These are phyloP conservation scores for Drosophila sordidapex DNA, from an alignment of 2,888 invertebrate genomes.

Conservation along the genomic window DNA sequence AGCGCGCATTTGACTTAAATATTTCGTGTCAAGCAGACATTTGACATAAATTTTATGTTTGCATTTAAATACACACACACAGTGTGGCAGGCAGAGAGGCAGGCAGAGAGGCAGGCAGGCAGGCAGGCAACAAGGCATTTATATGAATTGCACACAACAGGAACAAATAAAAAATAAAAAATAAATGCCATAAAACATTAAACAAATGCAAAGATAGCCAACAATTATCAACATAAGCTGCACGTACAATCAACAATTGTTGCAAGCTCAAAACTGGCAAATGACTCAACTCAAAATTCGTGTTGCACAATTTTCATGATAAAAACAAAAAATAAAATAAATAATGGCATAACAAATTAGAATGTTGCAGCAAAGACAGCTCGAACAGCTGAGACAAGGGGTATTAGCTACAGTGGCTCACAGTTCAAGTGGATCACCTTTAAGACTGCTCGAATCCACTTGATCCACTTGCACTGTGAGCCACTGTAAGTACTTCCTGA, in stretches of 20 bases:
- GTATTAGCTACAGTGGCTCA: no score
- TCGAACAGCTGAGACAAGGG: not conserved
- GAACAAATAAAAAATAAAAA: conserved; percentile 30
- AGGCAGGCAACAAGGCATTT: conserved; percentile 38
- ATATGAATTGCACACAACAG: conserved; percentile 49
- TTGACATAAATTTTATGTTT: conserved; percentile 83
- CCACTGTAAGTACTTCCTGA: not conserved
- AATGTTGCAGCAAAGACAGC: not conserved
- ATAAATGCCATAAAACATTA: conserved; percentile 58
- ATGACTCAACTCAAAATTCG: not conserved
- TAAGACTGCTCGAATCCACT: no score
- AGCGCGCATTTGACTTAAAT: conserved; percentile 74
- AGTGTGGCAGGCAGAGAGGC: conserved; percentile 15
- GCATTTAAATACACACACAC: conserved; percentile 80
- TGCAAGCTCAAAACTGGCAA: not conserved
- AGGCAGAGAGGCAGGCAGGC: conserved; percentile 1
- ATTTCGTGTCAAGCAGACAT: conserved; percentile 83
- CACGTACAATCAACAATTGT: conserved; percentile 18
- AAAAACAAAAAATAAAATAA: not conserved
- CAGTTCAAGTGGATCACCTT: no score
- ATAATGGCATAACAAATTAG: not conserved
- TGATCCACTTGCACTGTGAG: no score
- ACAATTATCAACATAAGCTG: conserved; percentile 21
- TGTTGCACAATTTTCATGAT: not conserved
- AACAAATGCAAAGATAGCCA: conserved; percentile 23